Conservation (phyloP, 2,113 vertebrate genomes). For the Chloropsis hardwickii region DNA sequence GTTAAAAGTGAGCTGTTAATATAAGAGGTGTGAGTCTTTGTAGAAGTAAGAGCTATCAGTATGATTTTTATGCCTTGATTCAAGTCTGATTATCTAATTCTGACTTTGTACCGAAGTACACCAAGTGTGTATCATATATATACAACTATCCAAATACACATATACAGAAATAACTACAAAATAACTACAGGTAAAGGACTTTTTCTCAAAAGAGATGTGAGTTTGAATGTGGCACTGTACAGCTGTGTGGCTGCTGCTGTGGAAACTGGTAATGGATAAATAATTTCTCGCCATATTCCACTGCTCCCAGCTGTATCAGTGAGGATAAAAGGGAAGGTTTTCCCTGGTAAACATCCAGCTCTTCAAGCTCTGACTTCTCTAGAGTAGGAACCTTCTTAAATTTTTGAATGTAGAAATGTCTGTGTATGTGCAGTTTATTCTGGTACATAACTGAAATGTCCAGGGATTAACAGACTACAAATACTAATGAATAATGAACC, state of each 20-base stretch:
- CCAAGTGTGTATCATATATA: too few relatives aligned
- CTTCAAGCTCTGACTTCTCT: not conserved
- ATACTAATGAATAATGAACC: not conserved
- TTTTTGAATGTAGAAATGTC: not conserved
- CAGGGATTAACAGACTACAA: not conserved
- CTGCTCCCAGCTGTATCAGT: not conserved
- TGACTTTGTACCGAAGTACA: accelerated
- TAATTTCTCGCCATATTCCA: not conserved
- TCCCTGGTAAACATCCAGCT: not conserved
- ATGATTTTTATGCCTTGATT: not conserved
- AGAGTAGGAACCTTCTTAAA: not conserved
- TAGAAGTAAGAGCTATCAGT: not conserved
- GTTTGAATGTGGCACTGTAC: not conserved
- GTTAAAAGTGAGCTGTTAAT: not conserved
- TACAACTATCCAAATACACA: not conserved
- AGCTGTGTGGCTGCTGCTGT: not conserved
- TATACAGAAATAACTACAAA: not conserved
- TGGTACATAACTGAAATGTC: not conserved
- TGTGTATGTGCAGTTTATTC: not conserved
- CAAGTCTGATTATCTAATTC: not conserved
- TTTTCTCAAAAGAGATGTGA: not conserved
- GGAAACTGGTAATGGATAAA: not conserved
- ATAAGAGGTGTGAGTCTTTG: not conserved
- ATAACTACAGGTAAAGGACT: not conserved
- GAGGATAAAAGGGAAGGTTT: not conserved